phyloP scores from a whole-genome alignment of 2,113 vertebrate genomes.

The Amphiprion ocellaris region DNA sequence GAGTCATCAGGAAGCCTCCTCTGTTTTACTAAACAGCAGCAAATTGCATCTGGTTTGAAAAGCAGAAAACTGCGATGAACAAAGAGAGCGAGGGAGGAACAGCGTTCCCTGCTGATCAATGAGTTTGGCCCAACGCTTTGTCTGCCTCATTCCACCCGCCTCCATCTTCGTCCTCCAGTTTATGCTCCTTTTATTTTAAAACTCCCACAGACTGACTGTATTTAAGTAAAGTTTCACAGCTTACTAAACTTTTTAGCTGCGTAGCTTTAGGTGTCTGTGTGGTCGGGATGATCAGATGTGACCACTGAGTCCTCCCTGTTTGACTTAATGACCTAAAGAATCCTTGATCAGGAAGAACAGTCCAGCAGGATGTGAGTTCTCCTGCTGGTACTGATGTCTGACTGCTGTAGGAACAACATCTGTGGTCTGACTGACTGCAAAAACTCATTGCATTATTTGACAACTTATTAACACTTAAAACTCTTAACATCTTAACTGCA shows the following conservation, averaged over 20 bases:
- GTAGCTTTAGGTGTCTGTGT: constrained; percentile 3
- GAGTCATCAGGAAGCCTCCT: constrained; percentile 67
- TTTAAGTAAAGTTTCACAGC: constrained; percentile 47
- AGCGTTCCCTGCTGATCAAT: constrained; percentile 51
- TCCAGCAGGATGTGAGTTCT: neutral
- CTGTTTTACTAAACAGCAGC: constrained; percentile 46
- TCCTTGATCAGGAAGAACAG: neutral
- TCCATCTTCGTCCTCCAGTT: constrained; percentile 49
- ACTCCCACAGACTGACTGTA: constrained; percentile 54
- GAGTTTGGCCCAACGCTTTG: constrained; percentile 60
- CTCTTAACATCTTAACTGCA: neutral
- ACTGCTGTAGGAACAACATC: neutral
- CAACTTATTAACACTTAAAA: neutral
- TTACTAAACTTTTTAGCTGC: constrained; percentile 37
- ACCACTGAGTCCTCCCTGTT: constrained; percentile 9
- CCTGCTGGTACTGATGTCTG: neutral
- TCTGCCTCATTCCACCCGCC: constrained; percentile 59
- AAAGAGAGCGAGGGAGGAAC: constrained; percentile 63
- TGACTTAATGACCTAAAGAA: neutral
- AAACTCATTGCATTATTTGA: neutral
- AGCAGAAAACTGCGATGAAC: constrained; percentile 42
- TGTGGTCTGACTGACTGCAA: neutral
- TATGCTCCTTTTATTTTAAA: neutral
- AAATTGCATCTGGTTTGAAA: constrained; percentile 43
- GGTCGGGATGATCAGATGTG: constrained; percentile 2